A percentile compares a stretch with the other conserved stretches of the same genome.
Conservation (phyloP, 2,113 vertebrate genomes). For the Peucedramus taeniatus region DNA sequence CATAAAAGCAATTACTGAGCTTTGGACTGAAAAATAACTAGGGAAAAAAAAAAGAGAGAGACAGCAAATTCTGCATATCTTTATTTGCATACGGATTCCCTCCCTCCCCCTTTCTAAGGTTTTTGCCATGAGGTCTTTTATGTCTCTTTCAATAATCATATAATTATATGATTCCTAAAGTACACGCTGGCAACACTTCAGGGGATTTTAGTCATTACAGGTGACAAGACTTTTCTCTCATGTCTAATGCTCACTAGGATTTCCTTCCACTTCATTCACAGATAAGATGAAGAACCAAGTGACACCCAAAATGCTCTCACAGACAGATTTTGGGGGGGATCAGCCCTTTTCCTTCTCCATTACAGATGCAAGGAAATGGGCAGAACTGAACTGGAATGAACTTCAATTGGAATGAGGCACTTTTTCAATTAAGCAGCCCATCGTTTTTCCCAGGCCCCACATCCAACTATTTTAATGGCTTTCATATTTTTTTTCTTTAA, state of each 20-base stretch:
- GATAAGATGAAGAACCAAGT: background rate
- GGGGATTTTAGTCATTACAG: constrained; percentile 70
- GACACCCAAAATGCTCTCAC: background rate
- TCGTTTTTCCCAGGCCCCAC: constrained; percentile 36
- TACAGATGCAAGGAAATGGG: background rate
- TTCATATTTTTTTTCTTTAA: constrained; percentile 62
- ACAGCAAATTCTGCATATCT: constrained; percentile 44
- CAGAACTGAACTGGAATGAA: background rate
- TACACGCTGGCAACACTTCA: constrained; percentile 66
- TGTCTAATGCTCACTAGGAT: constrained; percentile 14
- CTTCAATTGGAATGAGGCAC: background rate
- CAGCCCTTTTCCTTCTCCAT: background rate
- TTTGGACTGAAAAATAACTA: constrained; percentile 51
- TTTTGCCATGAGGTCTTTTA: constrained; percentile 64
- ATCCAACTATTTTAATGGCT: constrained; percentile 44
- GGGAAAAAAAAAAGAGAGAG: background rate
- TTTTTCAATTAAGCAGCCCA: constrained; percentile 35
- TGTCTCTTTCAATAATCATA: constrained; percentile 70
- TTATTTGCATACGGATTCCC: constrained; percentile 49
- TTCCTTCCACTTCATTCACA: constrained; percentile 41
- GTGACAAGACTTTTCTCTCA: constrained; percentile 60
- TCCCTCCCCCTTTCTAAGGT: constrained; percentile 8
- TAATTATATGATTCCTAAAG: constrained; percentile 70
- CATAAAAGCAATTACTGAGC: constrained; percentile 61
- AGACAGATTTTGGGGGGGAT: background rate